Evolutionary conservation across 2,797 vertebrate genomes (phyloP).

Genomic region (Lepus townsendii): DNA sequence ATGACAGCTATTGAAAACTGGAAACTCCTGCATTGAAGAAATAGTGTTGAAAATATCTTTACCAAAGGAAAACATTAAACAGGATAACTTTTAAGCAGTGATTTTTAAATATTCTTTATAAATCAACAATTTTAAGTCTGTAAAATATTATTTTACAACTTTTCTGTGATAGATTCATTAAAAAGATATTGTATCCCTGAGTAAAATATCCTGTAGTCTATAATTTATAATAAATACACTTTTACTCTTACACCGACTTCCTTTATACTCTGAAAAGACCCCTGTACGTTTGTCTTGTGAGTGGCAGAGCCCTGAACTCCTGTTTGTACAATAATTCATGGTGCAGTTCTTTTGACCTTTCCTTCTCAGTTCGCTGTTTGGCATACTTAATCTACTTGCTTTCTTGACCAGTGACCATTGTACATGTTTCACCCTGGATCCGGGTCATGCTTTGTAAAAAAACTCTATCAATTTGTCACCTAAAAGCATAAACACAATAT

Average conservation of each 20-base stretch:
- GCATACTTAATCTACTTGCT: slow-evolving; percentile 47
- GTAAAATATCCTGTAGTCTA: slow-evolving; percentile 14
- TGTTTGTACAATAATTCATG: slow-evolving; percentile 35
- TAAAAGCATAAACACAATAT: slow-evolving; percentile 1
- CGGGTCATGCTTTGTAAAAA: slow-evolving; percentile 24
- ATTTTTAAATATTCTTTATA: slow-evolving; percentile 54
- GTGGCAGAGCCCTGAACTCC: slow-evolving; percentile 8
- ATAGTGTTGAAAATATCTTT: slow-evolving; percentile 70
- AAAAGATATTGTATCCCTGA: neutral
- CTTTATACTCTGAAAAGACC: neutral
- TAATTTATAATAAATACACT: neutral
- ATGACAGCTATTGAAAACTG: slow-evolving; percentile 75
- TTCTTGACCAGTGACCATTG: slow-evolving; percentile 52
- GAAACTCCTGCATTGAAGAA: slow-evolving; percentile 69
- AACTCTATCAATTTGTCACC: slow-evolving; percentile 30
- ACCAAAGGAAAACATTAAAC: slow-evolving; percentile 49
- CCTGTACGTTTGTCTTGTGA: neutral
- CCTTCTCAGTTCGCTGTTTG: neutral
- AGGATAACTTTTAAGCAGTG: slow-evolving; percentile 21
- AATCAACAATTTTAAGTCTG: slow-evolving; percentile 28
- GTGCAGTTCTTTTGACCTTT: slow-evolving; percentile 24
- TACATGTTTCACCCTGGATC: neutral
- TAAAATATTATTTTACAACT: slow-evolving; percentile 50
- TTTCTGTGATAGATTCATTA: neutral
- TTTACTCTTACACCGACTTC: neutral